phyloP scores from a whole-genome alignment of 2,888 invertebrate genomes.

The Calameuta idolon region DNA sequence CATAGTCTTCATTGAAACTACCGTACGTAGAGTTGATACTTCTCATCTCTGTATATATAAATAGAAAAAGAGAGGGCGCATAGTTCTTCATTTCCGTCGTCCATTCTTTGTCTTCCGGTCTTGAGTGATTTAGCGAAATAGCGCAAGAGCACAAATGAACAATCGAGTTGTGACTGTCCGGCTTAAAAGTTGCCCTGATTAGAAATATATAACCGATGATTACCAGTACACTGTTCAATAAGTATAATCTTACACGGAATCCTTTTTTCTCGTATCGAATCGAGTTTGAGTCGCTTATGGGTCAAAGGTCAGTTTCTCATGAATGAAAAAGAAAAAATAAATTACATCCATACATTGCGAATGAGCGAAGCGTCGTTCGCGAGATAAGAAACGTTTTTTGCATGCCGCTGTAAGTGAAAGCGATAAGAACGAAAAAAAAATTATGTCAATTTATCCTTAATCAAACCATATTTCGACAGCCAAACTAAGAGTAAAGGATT shows the following conservation, averaged over 20 bases:
- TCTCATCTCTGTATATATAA: background rate
- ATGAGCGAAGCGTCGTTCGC: background rate
- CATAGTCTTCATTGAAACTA: background rate
- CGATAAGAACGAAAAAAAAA: conserved; percentile 11
- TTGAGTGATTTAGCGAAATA: background rate
- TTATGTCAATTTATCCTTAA: conserved; percentile 50
- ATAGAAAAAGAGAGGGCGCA: background rate
- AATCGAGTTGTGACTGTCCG: background rate
- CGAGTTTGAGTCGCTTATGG: background rate
- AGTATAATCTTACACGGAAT: background rate
- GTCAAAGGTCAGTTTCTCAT: background rate
- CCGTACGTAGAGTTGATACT: background rate
- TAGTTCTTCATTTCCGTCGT: conserved; percentile 26
- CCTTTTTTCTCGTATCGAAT: background rate
- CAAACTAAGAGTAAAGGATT: conserved; percentile 39
- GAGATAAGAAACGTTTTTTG: background rate
- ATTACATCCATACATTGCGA: background rate
- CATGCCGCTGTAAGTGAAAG: background rate
- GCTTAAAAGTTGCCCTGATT: background rate
- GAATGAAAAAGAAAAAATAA: background rate
- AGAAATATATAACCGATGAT: background rate
- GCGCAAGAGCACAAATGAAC: background rate
- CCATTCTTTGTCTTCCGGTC: conserved; percentile 52
- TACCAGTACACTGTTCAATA: background rate
- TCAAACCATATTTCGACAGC: conserved; percentile 48